Base-by-base conservation (phyloP, 1,140 invertebrate genomes). In the Ericerus pela region DNA sequence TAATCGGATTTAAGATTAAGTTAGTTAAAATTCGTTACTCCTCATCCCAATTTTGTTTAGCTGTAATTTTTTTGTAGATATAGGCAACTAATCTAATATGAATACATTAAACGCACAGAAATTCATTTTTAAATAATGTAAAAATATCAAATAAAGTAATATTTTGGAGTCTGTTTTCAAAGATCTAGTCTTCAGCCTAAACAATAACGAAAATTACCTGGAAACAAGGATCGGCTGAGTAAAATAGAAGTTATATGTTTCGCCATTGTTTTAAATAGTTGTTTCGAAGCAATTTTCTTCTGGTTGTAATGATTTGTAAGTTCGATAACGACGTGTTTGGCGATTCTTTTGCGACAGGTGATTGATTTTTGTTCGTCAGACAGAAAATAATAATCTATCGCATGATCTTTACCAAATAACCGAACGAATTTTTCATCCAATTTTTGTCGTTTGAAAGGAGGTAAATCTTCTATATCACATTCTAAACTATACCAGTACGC, bases 191-290 rank as follows among this genome's bases (percentile, higher is more conserved):
- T 27, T 51, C 11, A 22, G 47, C 18, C 14, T 47, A 55, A 41
- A 47, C n/a, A n/a, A 55, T 4, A 27, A 37, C 16, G 14, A 10
- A 30, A 27, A 29, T 58, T 52, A 60, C 59, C 56, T 58, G 54
- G 56, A 10, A 30, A 43, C 33, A 55, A 55, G 22, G 56, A 6
- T 55, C 36, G 37, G 16, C 54, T 43, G 47, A 60, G 51, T 24
- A 60, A 53, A 24, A 51, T 51, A 4, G 59, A 53, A 14, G 60
- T 58, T 12, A 61, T 59, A 54, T 60, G 53, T 41, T 56, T 59
- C 10, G 60, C 60, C 22, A 61, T 30, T 33, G 6, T 58, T 56
- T 61, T 59, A 38, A 61, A 61, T n/a, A 61, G 53, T 55, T 57
- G 27, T 31, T 55, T 57, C n/a, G 43, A 36, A 20, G 16, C 51